Evolutionary conservation across 1,140 invertebrate species (phyloP).

Genomic region (Manduca sexta): DNA sequence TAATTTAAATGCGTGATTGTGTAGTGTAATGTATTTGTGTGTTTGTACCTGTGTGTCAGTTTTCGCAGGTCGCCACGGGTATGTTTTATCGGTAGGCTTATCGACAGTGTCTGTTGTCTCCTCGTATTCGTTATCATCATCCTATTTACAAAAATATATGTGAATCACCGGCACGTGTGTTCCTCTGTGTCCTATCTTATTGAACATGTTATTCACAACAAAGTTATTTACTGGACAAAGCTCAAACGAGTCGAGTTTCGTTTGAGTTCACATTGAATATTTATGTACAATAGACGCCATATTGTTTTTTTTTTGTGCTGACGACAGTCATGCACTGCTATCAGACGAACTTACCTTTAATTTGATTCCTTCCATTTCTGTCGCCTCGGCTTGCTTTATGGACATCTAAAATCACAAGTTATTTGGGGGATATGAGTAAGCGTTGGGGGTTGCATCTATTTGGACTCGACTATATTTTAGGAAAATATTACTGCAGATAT

Average conservation of each 20-base stretch:
- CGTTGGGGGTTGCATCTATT: slow-evolving; percentile 14
- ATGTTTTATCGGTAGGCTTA: slow-evolving; percentile 43
- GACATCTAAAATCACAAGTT: slow-evolving; percentile 55
- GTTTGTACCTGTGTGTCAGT: slow-evolving; percentile 59
- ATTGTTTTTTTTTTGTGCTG: slow-evolving; percentile 3
- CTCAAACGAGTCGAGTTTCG: slow-evolving; percentile 17
- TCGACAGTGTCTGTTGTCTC: slow-evolving; percentile 32
- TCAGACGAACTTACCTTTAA: slow-evolving; percentile 51
- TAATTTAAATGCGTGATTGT: slow-evolving; percentile 7
- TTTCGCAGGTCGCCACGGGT: slow-evolving; percentile 55
- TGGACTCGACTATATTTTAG: neutral
- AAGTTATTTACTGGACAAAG: slow-evolving; percentile 45
- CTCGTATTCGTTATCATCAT: slow-evolving; percentile 37
- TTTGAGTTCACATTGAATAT: slow-evolving; percentile 25
- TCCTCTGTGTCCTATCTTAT: neutral
- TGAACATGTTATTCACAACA: slow-evolving; percentile 23
- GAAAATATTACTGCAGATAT: too few species aligned
- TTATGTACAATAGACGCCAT: slow-evolving; percentile 41
- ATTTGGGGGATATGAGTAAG: slow-evolving; percentile 36
- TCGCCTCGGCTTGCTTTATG: slow-evolving; percentile 45
- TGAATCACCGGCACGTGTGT: neutral
- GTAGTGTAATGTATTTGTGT: slow-evolving; percentile 19
- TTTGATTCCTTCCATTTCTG: slow-evolving; percentile 52
- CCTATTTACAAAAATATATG: slow-evolving; percentile 54
- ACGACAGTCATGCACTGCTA: neutral